phyloP scores from a whole-genome alignment of 2,888 invertebrate species.

The Osmoderma eremita region DNA sequence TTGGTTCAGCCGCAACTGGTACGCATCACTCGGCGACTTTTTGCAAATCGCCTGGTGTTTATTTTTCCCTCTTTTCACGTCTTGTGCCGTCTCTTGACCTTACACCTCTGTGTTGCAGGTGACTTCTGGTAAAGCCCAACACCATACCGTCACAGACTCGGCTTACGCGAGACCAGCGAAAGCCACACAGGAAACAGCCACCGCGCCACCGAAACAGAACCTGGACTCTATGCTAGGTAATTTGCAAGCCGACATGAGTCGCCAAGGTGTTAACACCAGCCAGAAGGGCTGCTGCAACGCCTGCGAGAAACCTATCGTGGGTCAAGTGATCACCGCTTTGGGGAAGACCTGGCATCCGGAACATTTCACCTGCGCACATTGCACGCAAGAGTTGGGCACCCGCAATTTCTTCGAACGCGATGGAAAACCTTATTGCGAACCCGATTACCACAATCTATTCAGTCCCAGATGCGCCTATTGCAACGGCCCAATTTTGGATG shows the following conservation, averaged over 20 bases:
- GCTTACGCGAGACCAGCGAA: slow-evolving; percentile 75
- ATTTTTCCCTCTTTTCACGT: background rate
- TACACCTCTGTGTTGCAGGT: slow-evolving; percentile 64
- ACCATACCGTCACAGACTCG: slow-evolving; percentile 74
- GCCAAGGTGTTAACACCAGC: slow-evolving; percentile 98
- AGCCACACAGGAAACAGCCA: slow-evolving; percentile 59
- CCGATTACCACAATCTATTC: slow-evolving; percentile 98
- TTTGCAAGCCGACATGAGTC: slow-evolving; percentile 96
- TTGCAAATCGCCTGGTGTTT: slow-evolving; percentile 14
- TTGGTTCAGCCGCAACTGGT: slow-evolving; percentile 33
- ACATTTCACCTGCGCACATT: slow-evolving; percentile 98
- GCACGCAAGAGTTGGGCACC: slow-evolving; percentile 95
- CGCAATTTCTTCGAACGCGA: slow-evolving; percentile 99
- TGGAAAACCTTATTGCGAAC: slow-evolving; percentile 96
- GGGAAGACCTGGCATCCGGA: slow-evolving; percentile 99
- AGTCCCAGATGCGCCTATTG: slow-evolving; percentile 99
- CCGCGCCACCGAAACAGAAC: slow-evolving; percentile 65
- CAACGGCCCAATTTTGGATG: slow-evolving; percentile 98
- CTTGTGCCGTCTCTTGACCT: slow-evolving; percentile 5
- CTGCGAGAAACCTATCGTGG: slow-evolving; percentile 98
- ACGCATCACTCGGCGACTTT: slow-evolving; percentile 30
- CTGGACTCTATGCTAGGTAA: slow-evolving; percentile 88
- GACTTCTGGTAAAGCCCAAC: slow-evolving; percentile 71
- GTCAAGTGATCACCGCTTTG: slow-evolving; percentile 96
- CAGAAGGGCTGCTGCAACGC: slow-evolving; percentile 99